Evolutionary conservation across 2,888 invertebrate genomes (phyloP).

Genomic region (Caenorhabditis zanzibari): DNA sequence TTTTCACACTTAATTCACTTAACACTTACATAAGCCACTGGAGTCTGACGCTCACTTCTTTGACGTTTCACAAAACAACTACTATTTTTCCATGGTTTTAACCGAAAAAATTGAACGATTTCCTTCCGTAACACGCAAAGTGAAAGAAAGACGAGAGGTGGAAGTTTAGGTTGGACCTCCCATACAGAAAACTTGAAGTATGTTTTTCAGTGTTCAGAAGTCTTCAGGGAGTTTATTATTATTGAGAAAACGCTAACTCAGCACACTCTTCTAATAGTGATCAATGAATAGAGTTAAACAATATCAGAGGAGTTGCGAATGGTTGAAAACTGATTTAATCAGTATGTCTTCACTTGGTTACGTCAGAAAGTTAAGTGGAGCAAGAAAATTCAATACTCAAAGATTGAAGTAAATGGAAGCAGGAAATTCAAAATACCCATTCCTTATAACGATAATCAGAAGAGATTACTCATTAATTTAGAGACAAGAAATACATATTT

Average conservation of each 20-base stretch:
- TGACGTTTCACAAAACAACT: conserved; percentile 38
- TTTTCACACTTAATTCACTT: conserved; percentile 29
- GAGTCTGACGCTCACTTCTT: background rate
- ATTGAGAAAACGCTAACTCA: background rate
- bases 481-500: too few species aligned
- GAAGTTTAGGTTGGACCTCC: conserved; percentile 11
- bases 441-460: too few species aligned
- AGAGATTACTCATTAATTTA: too few species aligned
- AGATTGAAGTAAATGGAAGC: too few species aligned
- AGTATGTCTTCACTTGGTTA: too few species aligned
- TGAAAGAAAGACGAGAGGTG: conserved; percentile 29
- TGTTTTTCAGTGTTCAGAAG: conserved; percentile 1
- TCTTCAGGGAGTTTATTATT: background rate
- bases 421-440: too few species aligned
- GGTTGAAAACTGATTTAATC: too few species aligned
- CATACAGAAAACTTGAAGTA: conserved; percentile 10
- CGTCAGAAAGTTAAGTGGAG: too few species aligned
- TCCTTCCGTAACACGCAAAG: conserved; percentile 53
- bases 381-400: too few species aligned
- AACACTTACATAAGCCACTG: conserved; percentile 9
- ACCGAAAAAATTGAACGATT: conserved; percentile 45
- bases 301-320: too few species aligned
- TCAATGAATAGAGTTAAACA: too few species aligned
- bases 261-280: background rate
- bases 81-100: conserved; percentile 29